Base-by-base conservation (phyloP, 2,113 vertebrate genomes). In the Apodemus sylvaticus region DNA sequence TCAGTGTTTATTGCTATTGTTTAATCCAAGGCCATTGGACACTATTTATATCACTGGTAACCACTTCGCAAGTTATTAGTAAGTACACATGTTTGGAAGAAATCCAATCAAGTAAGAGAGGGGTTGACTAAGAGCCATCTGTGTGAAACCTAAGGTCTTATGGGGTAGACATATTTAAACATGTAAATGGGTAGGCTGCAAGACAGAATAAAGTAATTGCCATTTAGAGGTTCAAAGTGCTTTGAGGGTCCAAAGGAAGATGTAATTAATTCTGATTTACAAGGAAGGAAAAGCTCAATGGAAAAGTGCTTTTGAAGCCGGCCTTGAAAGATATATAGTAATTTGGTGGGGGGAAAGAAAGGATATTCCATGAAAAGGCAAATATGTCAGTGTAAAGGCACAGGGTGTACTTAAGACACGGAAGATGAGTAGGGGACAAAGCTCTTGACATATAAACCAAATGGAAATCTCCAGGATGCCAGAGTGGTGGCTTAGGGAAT, bases 161-260 rank as follows among this genome's bases (percentile, higher is more conserved):
- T 60, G 93, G 97, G 93, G 94, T 93, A 97, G 88, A 96, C 89
- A 91, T 94, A 92, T 91, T 97, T 97, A 95, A 97, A 97, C 95
- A 97, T 96, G 96, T 97, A 98, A 98, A 97, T 97, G 97, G 92
- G 36, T 68, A 34, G 9, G 1, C 31, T 95, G 42, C 86, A 90
- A 97, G 82, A 94, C 94, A 97, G 97, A 97, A 94, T 95, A 97
- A 97, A 97, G 96, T 97, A 98, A 98, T 98, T 98, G 97, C 94
- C 96, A 97, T 97, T 97, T 97, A 97, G 95, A 98, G 89, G 97
- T 98, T 98, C 97, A 97, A 97, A 98, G 96, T 97, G 96, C 96
- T 97, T 96, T 95, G 97, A 96, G 96, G 97, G 96, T 96, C 93
- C 97, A 97, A 95, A 97, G 96, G 97, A 97, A 98, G 91, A 97